Base-by-base conservation (phyloP, 2,888 invertebrate species). In the Metacarcinus magister region DNA sequence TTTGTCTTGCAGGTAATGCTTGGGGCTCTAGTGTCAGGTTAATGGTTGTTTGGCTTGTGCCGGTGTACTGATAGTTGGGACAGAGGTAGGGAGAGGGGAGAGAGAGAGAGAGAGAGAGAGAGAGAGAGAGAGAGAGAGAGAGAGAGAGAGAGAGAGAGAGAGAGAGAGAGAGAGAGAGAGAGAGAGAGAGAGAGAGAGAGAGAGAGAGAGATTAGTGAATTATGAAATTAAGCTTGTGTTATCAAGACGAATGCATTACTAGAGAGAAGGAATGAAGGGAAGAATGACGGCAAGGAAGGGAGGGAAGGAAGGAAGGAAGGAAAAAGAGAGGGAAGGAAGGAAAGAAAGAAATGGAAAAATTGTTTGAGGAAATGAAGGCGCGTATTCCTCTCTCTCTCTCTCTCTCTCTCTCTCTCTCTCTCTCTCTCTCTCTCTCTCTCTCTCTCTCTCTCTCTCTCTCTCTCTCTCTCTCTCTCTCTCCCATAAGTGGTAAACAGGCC, bases 391-490 rank as follows among this genome's bases (percentile, higher is more conserved):
- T 54, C 54, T 54, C 54, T 54, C 54, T 54, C 54, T 54, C 54
- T 54, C 54, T 54, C 82, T 28, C 32, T 28, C 32, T 28, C 32
- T 32, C 19, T 16, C 75, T 16, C 28, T 75, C 75, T 60, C 75
- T 75, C 75, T 75, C 75, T 75, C 75, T 75, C 75, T 75, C 75
- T 75, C 75, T 75, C 75, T 75, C 75, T 75, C 75, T 60, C 60
- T 60, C 60, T 60, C 60, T 60, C 60, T 60, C 60, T 67, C 82
- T 28, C 82, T 28, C 82, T 28, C 82, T 32, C 32, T 32, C 82
- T 32, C 82, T 82, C 82, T 67, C 67, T 67, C 67, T 67, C 67
- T 67, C 67, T 67, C 67, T 67, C 67, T 67, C 67, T 67, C 67
- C 19, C 67, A 16, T 19, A n/a, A n/a, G n/a, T n/a, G n/a, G n/a